Evolutionary conservation across 2,888 invertebrate species (phyloP).

Genomic region (Lepeophtheirus nordmannii): DNA sequence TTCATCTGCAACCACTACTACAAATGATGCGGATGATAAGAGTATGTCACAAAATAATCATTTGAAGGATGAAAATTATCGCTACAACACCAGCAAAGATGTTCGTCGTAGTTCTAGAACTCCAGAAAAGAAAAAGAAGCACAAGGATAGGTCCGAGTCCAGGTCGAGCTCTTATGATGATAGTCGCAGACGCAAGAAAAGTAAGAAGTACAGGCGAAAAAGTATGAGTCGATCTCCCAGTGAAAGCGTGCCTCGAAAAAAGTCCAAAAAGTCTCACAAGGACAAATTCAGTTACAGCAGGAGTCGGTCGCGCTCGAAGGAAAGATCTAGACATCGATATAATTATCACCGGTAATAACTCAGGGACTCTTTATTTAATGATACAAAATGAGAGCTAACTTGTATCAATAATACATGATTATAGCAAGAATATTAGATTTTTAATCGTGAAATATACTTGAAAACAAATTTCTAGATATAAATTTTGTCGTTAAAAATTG

Average conservation of each 20-base stretch:
- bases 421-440: too few species aligned
- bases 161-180: conserved; percentile 13
- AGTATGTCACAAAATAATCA: background rate
- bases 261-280: conserved; percentile 5
- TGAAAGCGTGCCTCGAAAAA: background rate
- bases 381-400: too few species aligned
- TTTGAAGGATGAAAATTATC: background rate
- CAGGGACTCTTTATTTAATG: too few species aligned
- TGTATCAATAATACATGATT: too few species aligned
- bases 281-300: conserved; percentile 9
- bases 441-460: too few species aligned
- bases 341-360: background rate
- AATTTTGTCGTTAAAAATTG: too few species aligned
- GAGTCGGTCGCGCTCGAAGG: conserved; percentile 14
- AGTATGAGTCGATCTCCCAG: background rate
- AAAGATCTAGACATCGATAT: conserved; percentile 3
- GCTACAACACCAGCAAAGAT: background rate
- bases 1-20: background rate
- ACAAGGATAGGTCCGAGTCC: conserved; percentile 3
- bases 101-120: background rate
- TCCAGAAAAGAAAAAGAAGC: conserved; percentile 13
- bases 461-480: too few species aligned
- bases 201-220: conserved; percentile 3
- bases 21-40: background rate
- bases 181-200: background rate